Percentiles rank a stretch among this genome's conserved stretches.
These are phyloP conservation scores for Macrotrachela quadricornifera DNA, from an alignment of 1,140 invertebrate genomes.

Conservation along the genomic window DNA sequence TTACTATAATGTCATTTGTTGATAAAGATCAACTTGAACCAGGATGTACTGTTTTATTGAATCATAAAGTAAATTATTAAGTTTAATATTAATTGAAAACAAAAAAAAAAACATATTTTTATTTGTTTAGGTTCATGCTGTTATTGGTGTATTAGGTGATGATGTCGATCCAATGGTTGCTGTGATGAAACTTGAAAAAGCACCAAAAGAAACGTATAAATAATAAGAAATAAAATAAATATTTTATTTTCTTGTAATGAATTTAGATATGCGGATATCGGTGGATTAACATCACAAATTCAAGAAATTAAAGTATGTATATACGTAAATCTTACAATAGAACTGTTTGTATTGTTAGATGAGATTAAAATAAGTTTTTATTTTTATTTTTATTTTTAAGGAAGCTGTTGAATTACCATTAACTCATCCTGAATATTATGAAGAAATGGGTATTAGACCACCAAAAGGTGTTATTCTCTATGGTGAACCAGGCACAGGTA, in stretches of 20 bases:
- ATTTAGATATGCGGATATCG: slow-evolving; percentile 70
- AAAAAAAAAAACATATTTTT: background rate
- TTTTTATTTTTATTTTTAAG: too few species aligned
- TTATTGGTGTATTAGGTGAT: slow-evolving; percentile 89
- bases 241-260: too few species aligned
- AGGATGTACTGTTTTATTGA: slow-evolving; percentile 88
- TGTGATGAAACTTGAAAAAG: slow-evolving; percentile 99
- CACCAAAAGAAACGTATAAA: slow-evolving; percentile 78
- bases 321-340: too few species aligned
- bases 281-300: slow-evolving; percentile 95
- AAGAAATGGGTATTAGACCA: slow-evolving; percentile 99
- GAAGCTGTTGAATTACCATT: slow-evolving; percentile 94
- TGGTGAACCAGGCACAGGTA: slow-evolving; percentile 76
- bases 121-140: slow-evolving; percentile 53
- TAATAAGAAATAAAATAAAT: too few species aligned
- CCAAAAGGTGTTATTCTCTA: slow-evolving; percentile 98
- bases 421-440: slow-evolving; percentile 98
- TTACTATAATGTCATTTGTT: slow-evolving; percentile 95
- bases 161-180: slow-evolving; percentile 99
- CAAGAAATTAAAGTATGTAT: slow-evolving; percentile 56
- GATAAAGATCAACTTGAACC: slow-evolving; percentile 98
- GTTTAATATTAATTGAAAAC: background rate
- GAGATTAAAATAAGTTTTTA: too few species aligned
- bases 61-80: slow-evolving; percentile 60
- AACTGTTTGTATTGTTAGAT: too few species aligned